A percentile compares a stretch with the other conserved stretches of the same genome.
These are phyloP conservation scores for Siniperca chuatsi DNA, from an alignment of 2,113 vertebrate genomes.

Conservation along the genomic window DNA sequence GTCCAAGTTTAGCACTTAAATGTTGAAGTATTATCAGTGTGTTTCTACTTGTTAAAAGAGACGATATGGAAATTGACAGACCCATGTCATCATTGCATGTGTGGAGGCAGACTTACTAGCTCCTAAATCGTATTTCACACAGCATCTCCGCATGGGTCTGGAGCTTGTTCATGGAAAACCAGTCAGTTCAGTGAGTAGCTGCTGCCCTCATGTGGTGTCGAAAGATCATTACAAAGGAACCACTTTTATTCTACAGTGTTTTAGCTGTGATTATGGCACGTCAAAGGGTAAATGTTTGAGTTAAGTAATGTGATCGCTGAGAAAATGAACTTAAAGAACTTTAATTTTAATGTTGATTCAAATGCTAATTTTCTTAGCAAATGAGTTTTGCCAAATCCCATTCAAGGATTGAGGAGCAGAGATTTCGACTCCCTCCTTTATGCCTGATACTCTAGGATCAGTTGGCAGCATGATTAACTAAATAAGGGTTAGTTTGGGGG, in stretches of 20 bases:
- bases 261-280: constrained; percentile 77
- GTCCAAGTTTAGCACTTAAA: constrained; percentile 74
- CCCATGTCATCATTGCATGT: constrained; percentile 15
- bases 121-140: not conserved
- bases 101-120: constrained; percentile 8
- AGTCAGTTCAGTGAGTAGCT: constrained; percentile 33
- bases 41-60: constrained; percentile 33
- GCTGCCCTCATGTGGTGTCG: constrained; percentile 74
- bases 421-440: not conserved
- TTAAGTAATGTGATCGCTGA: constrained; percentile 21
- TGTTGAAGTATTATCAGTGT: constrained; percentile 58
- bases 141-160: not conserved
- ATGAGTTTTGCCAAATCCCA: constrained; percentile 14
- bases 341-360: not conserved
- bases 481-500: constrained; percentile 2
- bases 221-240: constrained; percentile 44
- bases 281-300: constrained; percentile 21
- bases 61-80: not conserved
- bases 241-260: constrained; percentile 75
- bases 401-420: not conserved
- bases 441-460: not conserved
- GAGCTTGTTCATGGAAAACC: not conserved
- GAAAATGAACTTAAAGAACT: not conserved
- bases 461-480: constrained; percentile 47
- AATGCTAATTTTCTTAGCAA: not conserved